Conservation (phyloP, 2,888 invertebrate species). For the Cephus rjabovi region DNA sequence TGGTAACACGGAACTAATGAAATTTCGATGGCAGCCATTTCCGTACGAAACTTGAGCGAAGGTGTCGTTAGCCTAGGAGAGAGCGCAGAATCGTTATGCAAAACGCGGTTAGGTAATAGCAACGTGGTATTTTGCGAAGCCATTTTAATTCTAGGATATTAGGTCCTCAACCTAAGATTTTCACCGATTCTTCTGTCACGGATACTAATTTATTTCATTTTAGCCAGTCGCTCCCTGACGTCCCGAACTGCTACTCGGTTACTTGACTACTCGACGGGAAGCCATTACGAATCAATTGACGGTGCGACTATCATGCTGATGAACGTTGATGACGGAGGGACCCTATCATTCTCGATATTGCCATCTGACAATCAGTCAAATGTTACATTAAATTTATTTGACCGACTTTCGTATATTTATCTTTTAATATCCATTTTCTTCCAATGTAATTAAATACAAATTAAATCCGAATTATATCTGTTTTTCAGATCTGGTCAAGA, state of each 20-base stretch:
- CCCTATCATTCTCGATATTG: neutral
- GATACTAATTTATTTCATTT: neutral
- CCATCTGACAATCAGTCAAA: neutral
- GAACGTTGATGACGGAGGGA: neutral
- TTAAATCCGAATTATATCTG: neutral
- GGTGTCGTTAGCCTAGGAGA: slow-evolving; percentile 10
- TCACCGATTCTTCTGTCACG: neutral
- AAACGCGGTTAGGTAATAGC: slow-evolving; percentile 44
- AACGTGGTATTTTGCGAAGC: slow-evolving; percentile 2
- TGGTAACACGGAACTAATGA: neutral
- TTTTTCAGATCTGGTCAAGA: neutral
- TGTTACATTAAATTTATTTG: neutral
- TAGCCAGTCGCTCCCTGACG: neutral
- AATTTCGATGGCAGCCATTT: neutral
- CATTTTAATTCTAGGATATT: neutral
- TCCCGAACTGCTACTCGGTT: neutral
- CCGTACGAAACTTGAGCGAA: neutral
- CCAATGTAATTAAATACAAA: neutral
- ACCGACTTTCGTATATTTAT: neutral
- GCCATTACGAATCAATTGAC: neutral
- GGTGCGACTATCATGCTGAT: neutral
- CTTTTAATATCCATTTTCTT: neutral
- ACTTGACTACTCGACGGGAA: neutral
- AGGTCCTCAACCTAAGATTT: neutral
- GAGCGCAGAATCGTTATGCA: slow-evolving; percentile 38